phyloP scores from a whole-genome alignment of 2,797 vertebrate genomes.

The Tokudaia muenninki region DNA sequence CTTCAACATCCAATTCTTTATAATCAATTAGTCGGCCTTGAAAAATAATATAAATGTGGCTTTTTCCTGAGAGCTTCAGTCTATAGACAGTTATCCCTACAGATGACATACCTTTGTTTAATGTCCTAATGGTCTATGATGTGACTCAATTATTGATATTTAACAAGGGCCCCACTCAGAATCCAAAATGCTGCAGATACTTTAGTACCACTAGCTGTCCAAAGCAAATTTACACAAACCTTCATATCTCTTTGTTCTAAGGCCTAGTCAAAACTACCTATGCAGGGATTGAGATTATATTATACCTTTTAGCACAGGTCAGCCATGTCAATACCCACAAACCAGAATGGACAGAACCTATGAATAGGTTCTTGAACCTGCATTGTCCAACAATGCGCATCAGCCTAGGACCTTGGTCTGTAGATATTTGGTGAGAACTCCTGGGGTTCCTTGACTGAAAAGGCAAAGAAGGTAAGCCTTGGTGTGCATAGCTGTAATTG shows the following conservation, averaged over 20 bases:
- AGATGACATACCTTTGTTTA: not conserved
- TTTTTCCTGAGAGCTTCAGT: not conserved
- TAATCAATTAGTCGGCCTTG: not conserved
- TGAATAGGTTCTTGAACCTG: not conserved
- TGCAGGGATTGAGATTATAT: not conserved
- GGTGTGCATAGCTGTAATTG: not conserved
- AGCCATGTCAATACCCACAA: not conserved
- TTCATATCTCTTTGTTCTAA: not conserved
- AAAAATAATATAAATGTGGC: not conserved
- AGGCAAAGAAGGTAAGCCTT: not conserved
- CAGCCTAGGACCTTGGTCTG: not conserved
- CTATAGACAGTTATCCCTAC: not conserved
- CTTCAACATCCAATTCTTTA: not conserved
- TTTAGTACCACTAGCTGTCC: not conserved
- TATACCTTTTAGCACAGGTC: not conserved
- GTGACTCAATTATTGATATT: not conserved
- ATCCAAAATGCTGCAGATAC: not conserved
- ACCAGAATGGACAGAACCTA: not conserved
- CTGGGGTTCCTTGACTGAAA: not conserved
- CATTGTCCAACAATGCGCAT: not conserved
- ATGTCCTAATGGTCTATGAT: not conserved
- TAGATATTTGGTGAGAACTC: not conserved
- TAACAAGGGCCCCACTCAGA: not conserved
- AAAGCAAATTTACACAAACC: not conserved
- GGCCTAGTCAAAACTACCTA: not conserved